Conservation (phyloP, 1,140 invertebrate species). For the Cryptotermes secundus region DNA sequence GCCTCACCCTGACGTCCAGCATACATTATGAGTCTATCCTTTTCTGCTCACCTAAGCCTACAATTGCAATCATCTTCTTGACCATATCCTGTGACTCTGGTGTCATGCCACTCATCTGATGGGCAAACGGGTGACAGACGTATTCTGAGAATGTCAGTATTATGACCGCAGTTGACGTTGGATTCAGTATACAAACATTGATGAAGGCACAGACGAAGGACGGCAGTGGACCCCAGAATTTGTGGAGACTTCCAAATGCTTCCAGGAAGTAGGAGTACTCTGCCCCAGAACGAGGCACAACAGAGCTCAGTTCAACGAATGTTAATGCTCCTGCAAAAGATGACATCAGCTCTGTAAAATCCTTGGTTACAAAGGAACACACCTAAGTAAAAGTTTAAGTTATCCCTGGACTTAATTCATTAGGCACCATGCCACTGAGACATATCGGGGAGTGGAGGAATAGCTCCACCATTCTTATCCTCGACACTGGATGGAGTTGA, state of each 20-base stretch:
- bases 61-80: conserved; percentile 66
- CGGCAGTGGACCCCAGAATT: conserved; percentile 70
- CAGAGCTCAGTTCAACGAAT: conserved; percentile 78
- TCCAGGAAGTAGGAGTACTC: conserved; percentile 80
- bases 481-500: no score
- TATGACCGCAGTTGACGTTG: conserved; percentile 75
- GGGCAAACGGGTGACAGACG: conserved; percentile 65
- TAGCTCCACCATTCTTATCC: no score
- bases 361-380: no score
- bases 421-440: no score
- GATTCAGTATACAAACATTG: conserved; percentile 72
- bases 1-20: background rate
- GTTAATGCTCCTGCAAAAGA: conserved; percentile 65
- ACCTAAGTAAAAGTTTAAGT: no score
- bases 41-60: conserved; percentile 58
- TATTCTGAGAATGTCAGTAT: conserved; percentile 82
- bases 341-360: no score
- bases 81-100: conserved; percentile 50
- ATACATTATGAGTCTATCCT: no score
- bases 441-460: no score
- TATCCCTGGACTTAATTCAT: no score
- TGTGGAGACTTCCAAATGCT: conserved; percentile 66
- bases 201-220: conserved; percentile 80
- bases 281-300: conserved; percentile 78
- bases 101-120: conserved; percentile 44